These are phyloP conservation scores for Caenorhabditis uteleia DNA, from an alignment of 2,888 invertebrate species.

Conservation along the genomic window DNA sequence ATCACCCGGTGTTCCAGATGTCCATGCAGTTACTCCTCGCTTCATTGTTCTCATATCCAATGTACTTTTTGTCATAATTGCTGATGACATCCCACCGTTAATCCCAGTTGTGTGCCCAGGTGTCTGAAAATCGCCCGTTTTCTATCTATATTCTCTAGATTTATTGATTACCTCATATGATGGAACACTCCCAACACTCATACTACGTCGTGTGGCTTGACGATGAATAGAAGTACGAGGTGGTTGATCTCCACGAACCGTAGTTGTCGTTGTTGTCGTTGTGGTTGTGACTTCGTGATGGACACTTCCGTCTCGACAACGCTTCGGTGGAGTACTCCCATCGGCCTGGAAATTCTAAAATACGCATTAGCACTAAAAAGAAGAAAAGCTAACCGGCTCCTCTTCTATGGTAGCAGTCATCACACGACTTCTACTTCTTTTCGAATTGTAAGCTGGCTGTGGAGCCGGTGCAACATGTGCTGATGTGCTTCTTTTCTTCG, in stretches of 20 bases:
- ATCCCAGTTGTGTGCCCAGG: constrained; percentile 1
- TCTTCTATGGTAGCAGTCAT: constrained; percentile 34
- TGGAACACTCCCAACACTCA: constrained; percentile 27
- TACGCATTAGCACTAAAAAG: not conserved
- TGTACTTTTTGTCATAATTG: constrained; percentile 27
- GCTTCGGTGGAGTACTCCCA: constrained; percentile 32
- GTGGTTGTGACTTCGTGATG: constrained; percentile 25
- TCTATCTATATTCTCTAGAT: constrained; percentile 5
- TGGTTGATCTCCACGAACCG: constrained; percentile 7
- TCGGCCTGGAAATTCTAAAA: constrained; percentile 15
- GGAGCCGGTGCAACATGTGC: constrained; percentile 8
- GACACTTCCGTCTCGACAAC: constrained; percentile 22
- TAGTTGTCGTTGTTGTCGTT: constrained; percentile 32
- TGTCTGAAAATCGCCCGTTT: not conserved
- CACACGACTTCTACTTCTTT: constrained; percentile 35
- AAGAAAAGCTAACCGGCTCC: constrained; percentile 20
- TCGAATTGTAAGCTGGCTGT: constrained; percentile 18
- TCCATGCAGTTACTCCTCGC: constrained; percentile 24
- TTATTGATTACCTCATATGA: constrained; percentile 23
- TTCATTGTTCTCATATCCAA: constrained; percentile 32
- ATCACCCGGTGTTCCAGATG: constrained; percentile 17
- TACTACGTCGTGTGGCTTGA: constrained; percentile 20
- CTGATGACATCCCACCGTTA: constrained; percentile 1
- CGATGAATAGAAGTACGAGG: constrained; percentile 7
- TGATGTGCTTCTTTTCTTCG: constrained; percentile 18